These are phyloP conservation scores for Lasioglossum leucozonium DNA, from an alignment of 2,888 invertebrate genomes.

Conservation along the genomic window DNA sequence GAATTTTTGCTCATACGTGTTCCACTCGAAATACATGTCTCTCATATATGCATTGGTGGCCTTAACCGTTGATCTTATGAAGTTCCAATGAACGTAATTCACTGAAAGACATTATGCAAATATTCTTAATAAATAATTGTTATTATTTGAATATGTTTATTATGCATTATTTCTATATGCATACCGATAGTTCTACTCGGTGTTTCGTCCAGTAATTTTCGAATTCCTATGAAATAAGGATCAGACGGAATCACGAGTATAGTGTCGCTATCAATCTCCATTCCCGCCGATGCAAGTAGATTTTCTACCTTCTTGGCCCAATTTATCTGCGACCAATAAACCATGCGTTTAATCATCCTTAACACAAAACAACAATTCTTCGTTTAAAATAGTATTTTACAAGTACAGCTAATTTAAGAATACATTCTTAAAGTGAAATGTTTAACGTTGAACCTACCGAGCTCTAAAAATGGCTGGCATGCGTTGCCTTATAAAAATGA, in stretches of 20 bases:
- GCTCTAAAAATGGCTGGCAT: too few species aligned
- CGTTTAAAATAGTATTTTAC: not conserved
- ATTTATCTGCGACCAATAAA: slow-evolving; percentile 39
- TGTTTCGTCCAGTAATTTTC: slow-evolving; percentile 45
- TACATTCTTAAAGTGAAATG: too few species aligned
- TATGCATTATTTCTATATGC: not conserved
- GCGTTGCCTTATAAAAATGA: too few species aligned
- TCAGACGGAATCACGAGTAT: not conserved
- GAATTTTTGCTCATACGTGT: not conserved
- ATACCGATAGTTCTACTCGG: slow-evolving; percentile 56
- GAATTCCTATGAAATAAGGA: slow-evolving; percentile 35
- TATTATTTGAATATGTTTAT: not conserved
- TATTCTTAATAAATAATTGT: not conserved
- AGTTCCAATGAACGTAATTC: slow-evolving; percentile 65
- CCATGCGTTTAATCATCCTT: not conserved
- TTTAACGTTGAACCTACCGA: too few species aligned
- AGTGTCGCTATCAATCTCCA: slow-evolving; percentile 16
- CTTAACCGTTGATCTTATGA: slow-evolving; percentile 32
- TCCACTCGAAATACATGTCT: slow-evolving; percentile 31
- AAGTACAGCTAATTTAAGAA: not conserved
- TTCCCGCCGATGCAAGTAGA: slow-evolving; percentile 19
- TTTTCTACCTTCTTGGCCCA: slow-evolving; percentile 50
- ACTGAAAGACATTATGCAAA: slow-evolving; percentile 39
- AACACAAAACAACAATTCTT: not conserved
- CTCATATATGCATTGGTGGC: slow-evolving; percentile 43